Base-by-base conservation (phyloP, 1,140 invertebrate species). In the Rhagoletis pomonella region DNA sequence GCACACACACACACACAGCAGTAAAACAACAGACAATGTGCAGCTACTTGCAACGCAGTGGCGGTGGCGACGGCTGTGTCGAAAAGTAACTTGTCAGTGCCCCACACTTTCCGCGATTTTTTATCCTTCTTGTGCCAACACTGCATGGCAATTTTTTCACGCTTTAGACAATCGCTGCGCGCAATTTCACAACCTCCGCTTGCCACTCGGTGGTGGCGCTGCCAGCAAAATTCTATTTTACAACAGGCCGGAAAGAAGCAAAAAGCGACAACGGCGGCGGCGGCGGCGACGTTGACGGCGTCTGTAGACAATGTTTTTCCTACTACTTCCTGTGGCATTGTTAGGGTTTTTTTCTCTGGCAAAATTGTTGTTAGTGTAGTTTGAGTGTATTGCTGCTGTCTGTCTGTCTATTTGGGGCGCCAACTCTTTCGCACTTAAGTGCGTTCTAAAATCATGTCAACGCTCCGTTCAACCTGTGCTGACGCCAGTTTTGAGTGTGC, bases 51-150 rank as follows among this genome's bases (percentile, higher is more conserved):
- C 60, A 12, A 14, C 60, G 58, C 65, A 29, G 29, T 39, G 39
- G 9, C 12, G 10, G 39, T 10, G 3, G 4, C 39, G 0, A 6
- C 9, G 39, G 7, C 42, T 39, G 29, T 73, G 42, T n/a, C n/a
- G 60, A 62, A 62, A 62, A 62, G 60, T 62, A n/a, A n/a, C 60
- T n/a, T 62, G 60, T 62, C 60, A 62, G 9, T 62, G 60, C 60
- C 60, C 60, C 17, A 7, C 12, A 62, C 50, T 55, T 67, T 67
- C 39, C n/a, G 1, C 0, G 5, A 4, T 73, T 73, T 50, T 73
- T 50, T 73, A n/a, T 3, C 42, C 14, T 44, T 10, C 19, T 9
- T 7, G 44, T n/a, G 44, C 69, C 4, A 73, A 47, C 14, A 47
- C 7, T 50, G 69, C 42, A n/a, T 17, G 12, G 44, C 5, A 50